These are phyloP conservation scores for Pteronura brasiliensis DNA, from an alignment of 2,113 vertebrate species.

Conservation along the genomic window DNA sequence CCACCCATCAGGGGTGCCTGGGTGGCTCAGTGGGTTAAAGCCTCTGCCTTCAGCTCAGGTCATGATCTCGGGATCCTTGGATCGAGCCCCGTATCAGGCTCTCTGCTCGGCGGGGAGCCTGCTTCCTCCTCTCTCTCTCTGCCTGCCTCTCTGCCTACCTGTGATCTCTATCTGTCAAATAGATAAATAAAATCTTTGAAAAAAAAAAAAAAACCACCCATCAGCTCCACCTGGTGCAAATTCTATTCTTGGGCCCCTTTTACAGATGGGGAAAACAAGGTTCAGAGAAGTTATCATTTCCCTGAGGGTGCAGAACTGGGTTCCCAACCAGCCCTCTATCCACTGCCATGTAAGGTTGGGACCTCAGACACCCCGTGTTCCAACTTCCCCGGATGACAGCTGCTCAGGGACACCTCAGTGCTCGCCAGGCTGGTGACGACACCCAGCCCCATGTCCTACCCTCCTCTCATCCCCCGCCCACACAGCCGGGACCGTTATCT, in stretches of 20 bases:
- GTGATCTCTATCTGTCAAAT: too few relatives aligned
- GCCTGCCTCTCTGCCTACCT: too few relatives aligned
- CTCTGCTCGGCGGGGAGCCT: too few relatives aligned
- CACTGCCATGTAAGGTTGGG: accelerated
- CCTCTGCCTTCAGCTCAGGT: too few relatives aligned
- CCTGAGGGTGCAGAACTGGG: background rate
- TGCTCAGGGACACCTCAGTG: background rate
- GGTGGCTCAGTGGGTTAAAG: too few relatives aligned
- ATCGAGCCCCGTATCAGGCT: too few relatives aligned
- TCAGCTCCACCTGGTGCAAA: background rate
- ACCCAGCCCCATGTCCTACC: background rate
- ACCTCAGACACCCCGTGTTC: background rate
- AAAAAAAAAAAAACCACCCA: too few relatives aligned
- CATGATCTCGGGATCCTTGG: too few relatives aligned
- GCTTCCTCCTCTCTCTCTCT: too few relatives aligned
- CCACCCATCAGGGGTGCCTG: too few relatives aligned
- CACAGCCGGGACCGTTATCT: constrained; percentile 59
- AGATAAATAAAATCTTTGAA: too few relatives aligned
- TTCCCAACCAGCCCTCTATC: background rate
- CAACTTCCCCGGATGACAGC: background rate
- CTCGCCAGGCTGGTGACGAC: background rate
- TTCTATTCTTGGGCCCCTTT: background rate
- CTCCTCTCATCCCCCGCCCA: background rate
- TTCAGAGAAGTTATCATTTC: background rate
- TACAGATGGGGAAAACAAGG: background rate